Percentiles rank a stretch among this genome's conserved stretches.
phyloP scores from a whole-genome alignment of 2,888 invertebrate species.

The Eutolmus rufibarbis region DNA sequence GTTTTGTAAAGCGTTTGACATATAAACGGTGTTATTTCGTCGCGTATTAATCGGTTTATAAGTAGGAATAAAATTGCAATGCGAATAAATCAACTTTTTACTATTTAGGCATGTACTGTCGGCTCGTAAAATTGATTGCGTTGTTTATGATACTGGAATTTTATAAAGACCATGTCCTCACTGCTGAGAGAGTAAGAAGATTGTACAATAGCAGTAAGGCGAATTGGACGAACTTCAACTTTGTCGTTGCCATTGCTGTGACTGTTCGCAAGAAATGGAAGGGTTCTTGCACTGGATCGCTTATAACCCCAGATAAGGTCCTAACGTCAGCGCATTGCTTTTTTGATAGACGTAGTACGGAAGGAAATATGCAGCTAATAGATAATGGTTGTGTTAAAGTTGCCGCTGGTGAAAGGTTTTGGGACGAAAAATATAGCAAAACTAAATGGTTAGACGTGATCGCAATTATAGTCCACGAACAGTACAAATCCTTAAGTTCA shows the following conservation, averaged over 20 bases:
- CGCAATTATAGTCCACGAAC: neutral
- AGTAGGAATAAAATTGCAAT: neutral
- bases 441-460: neutral
- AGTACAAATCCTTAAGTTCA: neutral
- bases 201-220: slow-evolving; percentile 13
- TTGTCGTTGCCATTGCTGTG: slow-evolving; percentile 39
- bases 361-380: neutral
- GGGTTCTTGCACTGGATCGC: slow-evolving; percentile 40
- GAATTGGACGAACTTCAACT: slow-evolving; percentile 32
- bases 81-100: neutral
- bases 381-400: neutral
- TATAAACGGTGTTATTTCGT: neutral
- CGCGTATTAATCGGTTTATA: neutral
- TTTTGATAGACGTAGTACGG: neutral
- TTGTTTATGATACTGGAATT: neutral
- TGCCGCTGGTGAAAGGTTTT: neutral
- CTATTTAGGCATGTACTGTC: neutral
- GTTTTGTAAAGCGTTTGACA: neutral
- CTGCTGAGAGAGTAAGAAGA: slow-evolving; percentile 48
- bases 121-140: neutral
- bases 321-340: slow-evolving; percentile 43
- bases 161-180: neutral
- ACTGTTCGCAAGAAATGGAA: neutral
- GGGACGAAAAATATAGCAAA: neutral
- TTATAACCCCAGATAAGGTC: slow-evolving; percentile 19